Conservation (phyloP, 64 coral and sea anemone species). For the Stichodactyla helianthus region DNA sequence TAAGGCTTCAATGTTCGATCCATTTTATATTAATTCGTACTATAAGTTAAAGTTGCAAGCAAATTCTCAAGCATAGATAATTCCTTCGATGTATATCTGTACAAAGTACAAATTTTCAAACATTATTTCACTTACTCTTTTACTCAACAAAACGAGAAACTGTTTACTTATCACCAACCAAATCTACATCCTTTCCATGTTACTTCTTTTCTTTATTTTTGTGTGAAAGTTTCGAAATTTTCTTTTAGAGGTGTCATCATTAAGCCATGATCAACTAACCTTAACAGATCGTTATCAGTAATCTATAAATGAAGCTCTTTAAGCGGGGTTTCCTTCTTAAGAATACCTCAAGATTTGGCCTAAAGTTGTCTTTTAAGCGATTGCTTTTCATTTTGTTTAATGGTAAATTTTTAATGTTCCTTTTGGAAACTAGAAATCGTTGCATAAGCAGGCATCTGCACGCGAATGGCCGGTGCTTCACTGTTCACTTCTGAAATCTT, state of each 20-base stretch:
- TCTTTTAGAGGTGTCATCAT: background rate
- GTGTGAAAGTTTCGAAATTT: background rate
- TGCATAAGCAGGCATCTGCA: background rate
- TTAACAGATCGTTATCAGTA: background rate
- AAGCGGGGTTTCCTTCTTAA: background rate
- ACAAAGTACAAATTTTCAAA: background rate
- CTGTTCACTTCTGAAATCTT: background rate
- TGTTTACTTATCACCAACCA: background rate
- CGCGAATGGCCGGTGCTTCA: background rate
- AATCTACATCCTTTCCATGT: background rate
- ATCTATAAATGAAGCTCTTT: background rate
- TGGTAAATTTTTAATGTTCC: background rate
- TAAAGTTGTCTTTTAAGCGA: background rate
- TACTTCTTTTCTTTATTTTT: background rate
- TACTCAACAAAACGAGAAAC: background rate
- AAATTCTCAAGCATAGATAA: background rate
- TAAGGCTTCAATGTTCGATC: background rate
- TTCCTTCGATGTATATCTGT: background rate
- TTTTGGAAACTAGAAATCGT: background rate
- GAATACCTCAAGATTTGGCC: background rate
- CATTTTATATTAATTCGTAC: background rate
- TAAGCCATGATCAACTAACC: constrained; percentile 7
- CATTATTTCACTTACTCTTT: background rate
- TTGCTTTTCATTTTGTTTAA: background rate
- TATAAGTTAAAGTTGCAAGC: background rate